phyloP scores from a whole-genome alignment of 2,888 invertebrate species.

The Serripes groenlandicus region DNA sequence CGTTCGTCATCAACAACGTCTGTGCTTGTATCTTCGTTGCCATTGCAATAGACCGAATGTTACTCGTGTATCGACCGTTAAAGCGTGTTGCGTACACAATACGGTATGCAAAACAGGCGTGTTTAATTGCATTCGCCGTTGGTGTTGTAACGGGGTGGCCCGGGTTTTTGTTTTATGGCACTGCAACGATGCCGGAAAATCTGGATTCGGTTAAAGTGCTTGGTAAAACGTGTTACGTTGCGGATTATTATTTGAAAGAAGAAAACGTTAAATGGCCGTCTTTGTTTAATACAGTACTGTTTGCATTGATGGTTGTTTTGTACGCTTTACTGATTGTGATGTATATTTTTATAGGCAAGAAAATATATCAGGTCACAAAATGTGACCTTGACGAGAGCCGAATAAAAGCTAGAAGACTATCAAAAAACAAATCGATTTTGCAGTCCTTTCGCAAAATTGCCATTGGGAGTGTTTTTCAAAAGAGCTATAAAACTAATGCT shows the following conservation, averaged over 20 bases:
- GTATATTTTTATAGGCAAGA: constrained; percentile 40
- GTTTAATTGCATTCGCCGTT: constrained; percentile 27
- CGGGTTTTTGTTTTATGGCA: constrained; percentile 45
- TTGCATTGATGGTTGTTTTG: constrained; percentile 36
- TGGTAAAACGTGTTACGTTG: constrained; percentile 48
- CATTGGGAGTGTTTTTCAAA: constrained; percentile 4
- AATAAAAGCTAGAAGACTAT: neutral
- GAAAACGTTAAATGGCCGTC: constrained; percentile 33
- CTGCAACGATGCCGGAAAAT: constrained; percentile 39
- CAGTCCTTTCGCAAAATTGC: neutral
- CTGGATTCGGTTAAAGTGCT: constrained; percentile 27
- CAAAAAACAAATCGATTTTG: neutral
- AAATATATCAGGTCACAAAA: constrained; percentile 37
- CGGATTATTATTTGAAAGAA: constrained; percentile 28
- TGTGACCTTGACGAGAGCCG: neutral
- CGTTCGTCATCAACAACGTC: constrained; percentile 42
- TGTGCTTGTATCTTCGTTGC: constrained; percentile 47
- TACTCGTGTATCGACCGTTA: constrained; percentile 46
- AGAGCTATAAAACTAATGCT: neutral
- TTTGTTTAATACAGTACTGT: constrained; percentile 33
- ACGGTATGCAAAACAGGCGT: constrained; percentile 36
- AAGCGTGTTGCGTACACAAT: constrained; percentile 28
- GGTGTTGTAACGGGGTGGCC: constrained; percentile 38
- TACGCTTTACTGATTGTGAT: constrained; percentile 32
- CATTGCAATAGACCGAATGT: constrained; percentile 47